phyloP scores from a whole-genome alignment of 2,113 vertebrate genomes.

The Prionailurus viverrinus region DNA sequence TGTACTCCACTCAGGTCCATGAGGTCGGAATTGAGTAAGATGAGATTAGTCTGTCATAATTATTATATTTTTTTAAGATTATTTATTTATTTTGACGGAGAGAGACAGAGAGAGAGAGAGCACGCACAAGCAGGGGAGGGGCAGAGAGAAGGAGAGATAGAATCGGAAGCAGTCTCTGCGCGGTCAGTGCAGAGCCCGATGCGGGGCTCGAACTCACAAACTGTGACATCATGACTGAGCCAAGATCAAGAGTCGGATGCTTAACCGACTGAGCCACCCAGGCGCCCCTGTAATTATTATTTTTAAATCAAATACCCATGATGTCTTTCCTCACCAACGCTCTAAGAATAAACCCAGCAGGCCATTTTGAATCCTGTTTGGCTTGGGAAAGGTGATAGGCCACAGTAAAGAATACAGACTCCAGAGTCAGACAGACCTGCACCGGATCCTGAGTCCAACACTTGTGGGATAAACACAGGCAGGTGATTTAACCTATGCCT shows the following conservation, averaged over 20 bases:
- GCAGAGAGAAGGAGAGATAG: too few relatives aligned
- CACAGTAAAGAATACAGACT: neutral
- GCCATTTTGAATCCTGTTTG: neutral
- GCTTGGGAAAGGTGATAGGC: neutral
- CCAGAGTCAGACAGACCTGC: neutral
- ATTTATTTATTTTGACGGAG: too few relatives aligned
- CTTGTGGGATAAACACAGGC: neutral
- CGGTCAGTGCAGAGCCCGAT: too few relatives aligned
- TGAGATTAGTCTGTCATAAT: neutral
- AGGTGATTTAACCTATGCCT: neutral
- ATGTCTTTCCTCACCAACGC: neutral
- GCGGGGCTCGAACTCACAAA: too few relatives aligned
- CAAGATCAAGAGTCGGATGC: too few relatives aligned
- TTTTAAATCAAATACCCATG: constrained; percentile 8
- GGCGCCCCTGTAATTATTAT: neutral
- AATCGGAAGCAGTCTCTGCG: too few relatives aligned
- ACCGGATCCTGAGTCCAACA: neutral
- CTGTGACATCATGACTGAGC: too few relatives aligned
- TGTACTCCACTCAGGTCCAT: neutral
- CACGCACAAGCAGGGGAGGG: too few relatives aligned
- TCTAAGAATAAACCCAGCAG: neutral
- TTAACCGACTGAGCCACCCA: too few relatives aligned
- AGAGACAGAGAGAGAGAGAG: too few relatives aligned
- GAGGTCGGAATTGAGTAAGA: constrained; percentile 2
- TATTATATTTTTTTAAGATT: neutral